Percentiles rank a stretch among this genome's conserved stretches.
Conservation (phyloP, 1,140 invertebrate genomes). For the Ctenoplectra terminalis region DNA sequence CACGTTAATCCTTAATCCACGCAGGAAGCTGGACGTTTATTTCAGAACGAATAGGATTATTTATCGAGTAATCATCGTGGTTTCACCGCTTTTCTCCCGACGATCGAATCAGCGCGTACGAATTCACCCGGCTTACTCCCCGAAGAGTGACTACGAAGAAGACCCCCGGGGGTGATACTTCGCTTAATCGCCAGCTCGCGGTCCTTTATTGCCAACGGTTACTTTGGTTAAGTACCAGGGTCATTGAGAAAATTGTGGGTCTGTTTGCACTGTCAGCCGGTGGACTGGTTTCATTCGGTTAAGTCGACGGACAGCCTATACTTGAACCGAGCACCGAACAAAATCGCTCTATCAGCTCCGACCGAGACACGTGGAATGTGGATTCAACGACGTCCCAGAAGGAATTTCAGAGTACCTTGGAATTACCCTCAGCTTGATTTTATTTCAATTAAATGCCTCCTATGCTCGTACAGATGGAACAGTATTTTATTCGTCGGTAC, state of each 20-base stretch:
- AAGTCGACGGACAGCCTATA: constrained; percentile 79
- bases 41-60: constrained; percentile 2
- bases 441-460: constrained; percentile 40
- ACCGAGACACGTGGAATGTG: constrained; percentile 44
- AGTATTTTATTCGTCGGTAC: too few relatives aligned
- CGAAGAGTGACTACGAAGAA: constrained; percentile 48
- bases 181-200: constrained; percentile 70
- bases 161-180: constrained; percentile 64
- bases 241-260: constrained; percentile 82
- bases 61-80: constrained; percentile 13
- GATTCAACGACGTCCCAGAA: constrained; percentile 48
- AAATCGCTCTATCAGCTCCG: constrained; percentile 80
- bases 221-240: constrained; percentile 78
- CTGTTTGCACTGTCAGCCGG: constrained; percentile 81
- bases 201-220: constrained; percentile 76
- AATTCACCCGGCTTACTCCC: constrained; percentile 42
- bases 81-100: constrained; percentile 31
- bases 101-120: constrained; percentile 37
- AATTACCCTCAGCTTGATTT: constrained; percentile 40
- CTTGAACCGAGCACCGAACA: constrained; percentile 72
- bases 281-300: constrained; percentile 80
- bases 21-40: not conserved
- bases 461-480: too few relatives aligned
- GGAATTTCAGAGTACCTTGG: constrained; percentile 34
- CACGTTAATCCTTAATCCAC: not conserved